phyloP scores from a whole-genome alignment of 2,113 vertebrate species.

The Circaetus gallicus region DNA sequence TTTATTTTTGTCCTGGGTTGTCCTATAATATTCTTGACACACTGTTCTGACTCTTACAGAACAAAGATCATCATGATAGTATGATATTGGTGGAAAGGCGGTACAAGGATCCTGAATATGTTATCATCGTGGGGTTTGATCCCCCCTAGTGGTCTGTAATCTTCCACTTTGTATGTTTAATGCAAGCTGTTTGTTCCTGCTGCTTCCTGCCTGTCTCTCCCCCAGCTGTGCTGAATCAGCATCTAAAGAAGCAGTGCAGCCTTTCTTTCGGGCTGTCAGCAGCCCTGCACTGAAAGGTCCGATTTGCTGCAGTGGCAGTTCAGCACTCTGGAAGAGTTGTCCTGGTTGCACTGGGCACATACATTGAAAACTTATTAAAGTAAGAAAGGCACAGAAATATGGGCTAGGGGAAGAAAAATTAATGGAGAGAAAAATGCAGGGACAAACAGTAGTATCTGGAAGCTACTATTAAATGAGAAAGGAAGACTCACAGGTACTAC shows the following conservation, averaged over 20 bases:
- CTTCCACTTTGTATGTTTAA: not conserved
- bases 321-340: not conserved
- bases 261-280: not conserved
- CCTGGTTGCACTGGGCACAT: not conserved
- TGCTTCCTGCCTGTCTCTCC: not conserved
- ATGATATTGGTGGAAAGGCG: not conserved
- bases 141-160: not conserved
- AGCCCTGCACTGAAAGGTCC: not conserved
- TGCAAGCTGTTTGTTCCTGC: not conserved
- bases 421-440: not conserved
- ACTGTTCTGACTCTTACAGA: not conserved
- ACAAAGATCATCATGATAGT: not conserved
- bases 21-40: not conserved
- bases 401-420: not conserved
- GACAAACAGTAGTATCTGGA: not conserved
- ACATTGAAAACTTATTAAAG: not conserved
- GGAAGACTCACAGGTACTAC: not conserved
- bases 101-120: not conserved
- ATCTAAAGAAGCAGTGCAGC: not conserved
- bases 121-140: not conserved
- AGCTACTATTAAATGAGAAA: not conserved
- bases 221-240: not conserved
- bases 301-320: not conserved
- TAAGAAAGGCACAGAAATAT: not conserved
- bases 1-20: not conserved